These are phyloP conservation scores for Dipodomys stephensi DNA, from an alignment of 2,113 vertebrate species.

Conservation along the genomic window DNA sequence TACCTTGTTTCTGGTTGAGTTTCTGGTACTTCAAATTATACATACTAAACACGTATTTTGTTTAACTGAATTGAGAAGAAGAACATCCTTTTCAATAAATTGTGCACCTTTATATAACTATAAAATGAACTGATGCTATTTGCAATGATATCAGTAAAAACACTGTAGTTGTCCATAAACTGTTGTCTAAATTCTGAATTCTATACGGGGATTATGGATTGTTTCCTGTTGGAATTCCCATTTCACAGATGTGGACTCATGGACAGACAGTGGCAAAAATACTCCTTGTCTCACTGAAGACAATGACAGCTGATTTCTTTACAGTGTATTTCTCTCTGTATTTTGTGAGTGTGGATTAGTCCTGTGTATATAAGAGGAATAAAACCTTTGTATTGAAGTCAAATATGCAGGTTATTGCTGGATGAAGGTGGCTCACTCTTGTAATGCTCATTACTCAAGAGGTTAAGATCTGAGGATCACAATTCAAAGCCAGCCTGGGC, in stretches of 20 bases:
- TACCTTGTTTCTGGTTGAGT: background rate
- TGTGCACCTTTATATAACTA: background rate
- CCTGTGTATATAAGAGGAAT: background rate
- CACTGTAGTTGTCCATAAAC: background rate
- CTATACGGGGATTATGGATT: background rate
- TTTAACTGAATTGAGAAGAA: background rate
- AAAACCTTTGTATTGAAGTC: slow-evolving; percentile 20
- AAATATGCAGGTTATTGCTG: background rate
- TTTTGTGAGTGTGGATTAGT: background rate
- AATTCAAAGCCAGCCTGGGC: too few relatives aligned
- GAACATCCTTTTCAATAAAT: background rate
- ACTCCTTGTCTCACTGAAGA: background rate
- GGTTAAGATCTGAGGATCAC: too few relatives aligned
- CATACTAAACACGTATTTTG: background rate
- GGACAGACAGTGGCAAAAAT: background rate
- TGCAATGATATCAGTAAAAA: background rate
- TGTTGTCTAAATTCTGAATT: background rate
- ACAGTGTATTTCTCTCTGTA: background rate
- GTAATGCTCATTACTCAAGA: too few relatives aligned
- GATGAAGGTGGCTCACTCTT: too few relatives aligned
- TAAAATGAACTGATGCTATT: background rate
- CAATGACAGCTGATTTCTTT: background rate
- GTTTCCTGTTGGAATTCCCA: background rate
- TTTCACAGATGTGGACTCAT: background rate
- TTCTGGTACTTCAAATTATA: background rate